Evolutionary conservation across 1,140 invertebrate species (phyloP), one percentile per base, ranked within the genome.

Genomic region (Habropoda laboriosa): DNA sequence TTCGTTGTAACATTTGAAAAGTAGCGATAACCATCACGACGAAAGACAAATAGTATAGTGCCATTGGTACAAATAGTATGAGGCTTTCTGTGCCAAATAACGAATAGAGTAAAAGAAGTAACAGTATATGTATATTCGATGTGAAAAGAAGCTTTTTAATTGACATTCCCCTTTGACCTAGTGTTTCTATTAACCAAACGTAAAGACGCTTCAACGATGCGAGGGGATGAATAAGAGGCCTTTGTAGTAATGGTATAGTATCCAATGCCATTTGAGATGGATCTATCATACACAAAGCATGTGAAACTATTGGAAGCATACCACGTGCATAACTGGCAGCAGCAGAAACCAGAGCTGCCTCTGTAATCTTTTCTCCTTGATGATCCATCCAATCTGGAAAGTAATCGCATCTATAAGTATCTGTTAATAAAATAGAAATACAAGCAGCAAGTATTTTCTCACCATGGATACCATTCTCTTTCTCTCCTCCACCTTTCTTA

Each of bases 271-370:
- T 93, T 67, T 95, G 92, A 80, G 94, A 93, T 0, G 95, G 95
- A 79, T 96, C 95, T 6, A 95, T 94, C 4, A 97, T 93, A 51
- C 96, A 96, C 8, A 97, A 91, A 21, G 95, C 95, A 55, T 95
- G 94, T 70, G 96, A 96, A 35, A 98, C 95, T 63, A 96, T 90
- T 2, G 97, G 97, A 73, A 97, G 91, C 71, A 96, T 94, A 18
- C 97, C 97, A 49, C 95, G 95, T 21, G 96, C 95, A 78, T 97
- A 97, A 87, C 96, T 95, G 18, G 96, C 95, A 10, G 97, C 97
- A 1, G 97, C 97, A 4, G 96, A 95, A 0, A 97, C 96, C 42
- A 98, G 88, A 78, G 96, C 95, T 49, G 97, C 96, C 87, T 98
- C 96, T 0, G 96, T 96, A 58, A 97, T 93, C 83, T 97, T 96